phyloP scores from a whole-genome alignment of 2,113 vertebrate species.

The Grus americana region DNA sequence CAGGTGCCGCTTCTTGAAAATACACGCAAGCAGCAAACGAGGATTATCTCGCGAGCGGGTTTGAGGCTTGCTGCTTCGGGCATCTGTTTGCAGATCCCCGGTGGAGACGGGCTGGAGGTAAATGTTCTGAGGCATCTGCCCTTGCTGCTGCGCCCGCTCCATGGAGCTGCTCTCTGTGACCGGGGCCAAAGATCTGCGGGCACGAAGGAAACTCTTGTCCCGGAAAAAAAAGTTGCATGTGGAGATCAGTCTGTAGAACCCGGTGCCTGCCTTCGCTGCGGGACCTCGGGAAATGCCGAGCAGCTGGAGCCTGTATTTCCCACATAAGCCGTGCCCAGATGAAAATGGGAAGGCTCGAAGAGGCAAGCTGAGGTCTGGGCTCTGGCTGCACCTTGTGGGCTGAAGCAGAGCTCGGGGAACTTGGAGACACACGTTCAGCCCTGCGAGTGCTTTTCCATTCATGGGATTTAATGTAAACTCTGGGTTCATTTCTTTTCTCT shows the following conservation, averaged over 20 bases:
- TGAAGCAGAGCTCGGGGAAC: neutral
- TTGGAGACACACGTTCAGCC: neutral
- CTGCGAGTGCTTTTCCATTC: neutral
- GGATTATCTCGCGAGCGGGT: fast-evolving
- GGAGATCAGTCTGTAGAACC: too few species aligned
- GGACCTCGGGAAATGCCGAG: neutral
- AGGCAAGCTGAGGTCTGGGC: neutral
- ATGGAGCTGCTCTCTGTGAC: fast-evolving
- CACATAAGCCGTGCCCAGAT: neutral
- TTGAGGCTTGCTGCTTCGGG: neutral
- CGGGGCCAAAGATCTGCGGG: neutral
- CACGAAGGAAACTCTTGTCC: neutral
- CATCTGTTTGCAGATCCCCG: neutral
- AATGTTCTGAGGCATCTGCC: neutral
- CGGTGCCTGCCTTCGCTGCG: neutral
- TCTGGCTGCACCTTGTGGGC: neutral
- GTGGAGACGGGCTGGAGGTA: neutral
- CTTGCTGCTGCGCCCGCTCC: neutral
- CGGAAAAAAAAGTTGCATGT: fast-evolving
- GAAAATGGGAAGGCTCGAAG: neutral
- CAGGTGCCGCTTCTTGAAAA: neutral
- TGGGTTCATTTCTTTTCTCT: neutral
- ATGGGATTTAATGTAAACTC: neutral
- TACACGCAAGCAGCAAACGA: fast-evolving
- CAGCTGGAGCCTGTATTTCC: neutral